These are phyloP conservation scores for Chaetodon trifascialis DNA, from an alignment of 2,113 vertebrate species.

Conservation along the genomic window DNA sequence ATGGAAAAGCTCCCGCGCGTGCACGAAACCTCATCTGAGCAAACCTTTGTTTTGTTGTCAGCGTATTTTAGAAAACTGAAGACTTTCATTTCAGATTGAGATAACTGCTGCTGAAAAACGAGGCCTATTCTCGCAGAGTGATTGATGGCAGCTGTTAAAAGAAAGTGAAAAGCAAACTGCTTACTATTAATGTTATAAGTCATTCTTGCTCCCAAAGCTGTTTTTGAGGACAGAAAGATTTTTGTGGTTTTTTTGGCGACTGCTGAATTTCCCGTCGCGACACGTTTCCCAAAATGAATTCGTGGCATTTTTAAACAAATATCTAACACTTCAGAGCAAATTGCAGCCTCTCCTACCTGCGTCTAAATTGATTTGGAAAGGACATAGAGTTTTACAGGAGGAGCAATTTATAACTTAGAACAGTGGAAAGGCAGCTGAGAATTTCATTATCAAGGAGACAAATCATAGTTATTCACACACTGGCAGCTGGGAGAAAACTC, in stretches of 20 bases:
- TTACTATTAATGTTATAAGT: background rate
- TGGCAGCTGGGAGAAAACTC: constrained; percentile 9
- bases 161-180: background rate
- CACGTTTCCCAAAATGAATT: background rate
- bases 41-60: constrained; percentile 35
- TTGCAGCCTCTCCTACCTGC: background rate
- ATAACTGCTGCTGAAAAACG: constrained; percentile 19
- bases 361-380: constrained; percentile 18
- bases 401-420: constrained; percentile 12
- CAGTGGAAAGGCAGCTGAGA: background rate
- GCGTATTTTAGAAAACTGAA: constrained; percentile 1
- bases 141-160: constrained; percentile 24
- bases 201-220: constrained; percentile 3
- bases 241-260: background rate
- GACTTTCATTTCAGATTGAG: constrained; percentile 38
- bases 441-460: constrained; percentile 37
- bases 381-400: background rate
- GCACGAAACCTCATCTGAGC: constrained; percentile 11
- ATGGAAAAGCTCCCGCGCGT: constrained; percentile 27
- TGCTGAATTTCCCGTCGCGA: background rate
- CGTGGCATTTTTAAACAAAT: constrained; percentile 3
- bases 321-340: constrained; percentile 6
- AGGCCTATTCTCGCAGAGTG: constrained; percentile 24
- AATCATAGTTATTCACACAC: constrained; percentile 11
- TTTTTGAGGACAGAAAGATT: background rate